These are phyloP conservation scores for Parnassius orleans DNA, from an alignment of 2,888 invertebrate species.

Conservation along the genomic window DNA sequence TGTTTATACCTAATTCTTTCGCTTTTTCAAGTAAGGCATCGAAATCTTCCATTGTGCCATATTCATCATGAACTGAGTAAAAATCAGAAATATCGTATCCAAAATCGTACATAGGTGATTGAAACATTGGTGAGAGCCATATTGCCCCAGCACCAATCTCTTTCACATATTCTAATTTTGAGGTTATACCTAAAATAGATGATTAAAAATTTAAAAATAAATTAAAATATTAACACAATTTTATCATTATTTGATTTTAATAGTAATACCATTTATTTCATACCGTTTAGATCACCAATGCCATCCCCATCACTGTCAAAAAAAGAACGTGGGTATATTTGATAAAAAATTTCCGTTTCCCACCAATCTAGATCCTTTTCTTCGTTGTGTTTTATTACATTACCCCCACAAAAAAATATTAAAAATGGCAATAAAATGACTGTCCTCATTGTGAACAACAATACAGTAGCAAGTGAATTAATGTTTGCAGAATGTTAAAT, in stretches of 20 bases:
- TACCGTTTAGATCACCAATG: conserved; percentile 81
- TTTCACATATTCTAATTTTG: conserved; percentile 83
- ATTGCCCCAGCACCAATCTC: conserved; percentile 84
- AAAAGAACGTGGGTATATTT: conserved; percentile 90
- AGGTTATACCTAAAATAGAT: conserved; percentile 75
- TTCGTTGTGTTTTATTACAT: conserved; percentile 37
- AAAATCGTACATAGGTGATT: conserved; percentile 89
- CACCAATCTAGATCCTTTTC: conserved; percentile 83
- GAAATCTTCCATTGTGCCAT: conserved; percentile 87
- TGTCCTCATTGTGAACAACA: conserved; percentile 44
- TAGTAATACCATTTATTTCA: conserved; percentile 22
- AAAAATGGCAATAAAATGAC: conserved; percentile 47
- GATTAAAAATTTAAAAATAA: neutral
- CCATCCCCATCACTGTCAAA: conserved; percentile 89
- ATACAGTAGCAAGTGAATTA: neutral
- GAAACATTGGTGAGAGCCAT: conserved; percentile 88
- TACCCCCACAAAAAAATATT: conserved; percentile 42
- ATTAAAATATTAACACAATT: neutral
- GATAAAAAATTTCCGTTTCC: conserved; percentile 87
- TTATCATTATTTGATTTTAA: neutral
- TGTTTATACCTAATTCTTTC: conserved; percentile 63
- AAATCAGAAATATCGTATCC: conserved; percentile 90
- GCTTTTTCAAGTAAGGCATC: conserved; percentile 77
- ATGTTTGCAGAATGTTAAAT: neutral
- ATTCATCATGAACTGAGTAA: conserved; percentile 84